Evolutionary conservation across 1,140 invertebrate species (phyloP).

Genomic region (Leptinotarsa texana): DNA sequence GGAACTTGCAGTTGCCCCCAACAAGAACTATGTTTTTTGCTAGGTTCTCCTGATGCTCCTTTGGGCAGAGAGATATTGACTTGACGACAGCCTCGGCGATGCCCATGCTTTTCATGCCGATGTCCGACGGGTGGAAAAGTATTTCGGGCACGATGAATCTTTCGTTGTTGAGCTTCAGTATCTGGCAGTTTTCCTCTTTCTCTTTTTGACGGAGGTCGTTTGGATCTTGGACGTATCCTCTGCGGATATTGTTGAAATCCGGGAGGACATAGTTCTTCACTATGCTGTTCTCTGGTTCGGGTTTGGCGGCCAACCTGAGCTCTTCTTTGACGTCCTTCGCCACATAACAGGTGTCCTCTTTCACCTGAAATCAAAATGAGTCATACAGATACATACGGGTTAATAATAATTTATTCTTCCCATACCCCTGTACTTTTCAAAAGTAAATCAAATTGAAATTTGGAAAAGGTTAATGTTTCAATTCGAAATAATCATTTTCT

Average conservation of each 20-base stretch:
- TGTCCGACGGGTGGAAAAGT: slow-evolving; percentile 92
- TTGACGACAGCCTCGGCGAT: slow-evolving; percentile 87
- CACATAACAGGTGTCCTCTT: slow-evolving; percentile 97
- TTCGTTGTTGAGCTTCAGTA: slow-evolving; percentile 88
- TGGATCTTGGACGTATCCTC: slow-evolving; percentile 58
- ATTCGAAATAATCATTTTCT: no score
- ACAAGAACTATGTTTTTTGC: slow-evolving; percentile 88
- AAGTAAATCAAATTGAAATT: no score
- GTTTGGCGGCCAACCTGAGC: slow-evolving; percentile 75
- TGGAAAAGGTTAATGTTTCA: no score
- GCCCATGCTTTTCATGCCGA: slow-evolving; percentile 93
- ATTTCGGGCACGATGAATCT: slow-evolving; percentile 93
- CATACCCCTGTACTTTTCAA: no score
- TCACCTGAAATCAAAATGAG: slow-evolving; percentile 53
- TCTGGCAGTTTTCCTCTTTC: slow-evolving; percentile 72
- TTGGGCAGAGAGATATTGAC: slow-evolving; percentile 72
- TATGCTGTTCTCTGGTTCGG: slow-evolving; percentile 63
- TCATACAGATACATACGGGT: no score
- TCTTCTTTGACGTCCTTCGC: slow-evolving; percentile 84
- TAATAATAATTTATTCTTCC: no score
- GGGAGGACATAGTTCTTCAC: slow-evolving; percentile 92
- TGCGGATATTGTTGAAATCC: slow-evolving; percentile 62
- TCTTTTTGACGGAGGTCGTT: slow-evolving; percentile 57
- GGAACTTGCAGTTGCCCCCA: slow-evolving; percentile 86
- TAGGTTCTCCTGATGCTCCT: slow-evolving; percentile 80